phyloP scores from a whole-genome alignment of 2,113 vertebrate genomes.

The Chaetorhynchus papuensis region DNA sequence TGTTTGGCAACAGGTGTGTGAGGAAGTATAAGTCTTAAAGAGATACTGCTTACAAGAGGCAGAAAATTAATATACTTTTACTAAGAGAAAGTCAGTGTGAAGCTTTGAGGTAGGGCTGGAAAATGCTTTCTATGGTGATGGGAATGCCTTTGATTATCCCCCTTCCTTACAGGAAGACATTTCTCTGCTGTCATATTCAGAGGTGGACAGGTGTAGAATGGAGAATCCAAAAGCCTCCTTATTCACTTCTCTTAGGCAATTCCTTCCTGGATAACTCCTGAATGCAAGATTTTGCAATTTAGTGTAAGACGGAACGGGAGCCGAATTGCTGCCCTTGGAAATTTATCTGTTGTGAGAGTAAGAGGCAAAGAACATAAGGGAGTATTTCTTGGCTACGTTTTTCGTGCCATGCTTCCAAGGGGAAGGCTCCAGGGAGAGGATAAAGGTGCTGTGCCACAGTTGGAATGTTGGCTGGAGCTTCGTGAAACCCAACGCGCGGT shows the following conservation, averaged over 20 bases:
- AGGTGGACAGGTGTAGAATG: background rate
- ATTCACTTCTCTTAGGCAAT: background rate
- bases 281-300: background rate
- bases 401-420: background rate
- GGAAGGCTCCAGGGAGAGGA: background rate
- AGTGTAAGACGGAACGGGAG: rapidly evolving
- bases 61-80: background rate
- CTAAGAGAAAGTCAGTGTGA: background rate
- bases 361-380: background rate
- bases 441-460: background rate
- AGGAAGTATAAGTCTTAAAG: background rate
- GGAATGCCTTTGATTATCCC: background rate
- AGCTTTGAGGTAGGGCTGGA: background rate
- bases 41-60: background rate
- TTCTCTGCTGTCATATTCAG: background rate
- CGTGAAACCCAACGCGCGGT: background rate
- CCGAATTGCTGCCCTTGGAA: background rate
- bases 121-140: background rate
- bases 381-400: background rate
- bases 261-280: background rate
- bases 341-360: background rate
- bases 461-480: constrained; percentile 39
- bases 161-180: background rate
- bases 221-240: background rate
- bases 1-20: background rate